Evolutionary conservation across 2,888 invertebrate species (phyloP), one percentile per base, ranked within the genome.

Genomic region (Tipula confusa): DNA sequence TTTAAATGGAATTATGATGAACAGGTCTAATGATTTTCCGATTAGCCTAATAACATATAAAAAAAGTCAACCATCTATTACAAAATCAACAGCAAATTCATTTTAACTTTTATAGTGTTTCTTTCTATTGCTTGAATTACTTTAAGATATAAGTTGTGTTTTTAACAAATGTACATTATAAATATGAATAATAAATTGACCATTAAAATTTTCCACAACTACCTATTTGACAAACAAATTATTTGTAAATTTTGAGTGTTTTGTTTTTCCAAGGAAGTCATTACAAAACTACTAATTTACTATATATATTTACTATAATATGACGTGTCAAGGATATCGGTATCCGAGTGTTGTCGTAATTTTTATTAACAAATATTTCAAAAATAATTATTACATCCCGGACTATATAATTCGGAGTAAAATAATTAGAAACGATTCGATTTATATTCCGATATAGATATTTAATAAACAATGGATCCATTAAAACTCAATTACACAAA

Each of bases 401-500:
- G 7, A 24, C 64, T 1, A 24, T 64, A 64, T 0, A 64, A 64
- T 64, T 24, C 18, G 48, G 4, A 18, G 18, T 9, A 6, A 18
- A 48, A 4, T 48, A 48, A 48, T 18, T 48, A 18, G 18, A 48
- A 18, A 18, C 48, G 48, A 6, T 48, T 48, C 48, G 18, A 48
- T 48, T 48, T 4, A 18, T 18, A 48, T 9, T 11, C 1, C 15
- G 1, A 4, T 48, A 9, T 48, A 15, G 6, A 48, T 48, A 48
- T 64, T 64, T 24, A 64, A 9, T 64, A 64, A 64, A 64, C 64
- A 64, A 64, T 9, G 11, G 11, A 9, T 24, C 9, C 7, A 64
- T 64, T 64, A 64, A 64, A 64, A 64, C 64, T 24, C 64, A 64
- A 64, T 64, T 64, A 64, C 15, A 64, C 64, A 64, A 64, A 43